phyloP scores from a whole-genome alignment of 2,113 vertebrate species.

The Hoplias malabaricus region DNA sequence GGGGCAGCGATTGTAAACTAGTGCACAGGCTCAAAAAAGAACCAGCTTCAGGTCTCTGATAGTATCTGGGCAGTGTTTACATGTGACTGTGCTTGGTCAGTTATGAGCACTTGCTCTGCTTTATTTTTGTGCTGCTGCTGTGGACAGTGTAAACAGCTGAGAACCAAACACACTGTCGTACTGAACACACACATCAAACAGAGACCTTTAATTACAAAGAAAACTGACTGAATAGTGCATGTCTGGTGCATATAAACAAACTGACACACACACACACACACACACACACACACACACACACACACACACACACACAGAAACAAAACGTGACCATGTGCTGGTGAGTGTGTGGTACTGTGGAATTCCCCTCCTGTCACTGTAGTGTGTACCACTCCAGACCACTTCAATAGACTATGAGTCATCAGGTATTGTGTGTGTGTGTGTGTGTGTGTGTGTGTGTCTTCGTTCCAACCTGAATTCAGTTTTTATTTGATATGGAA shows the following conservation, averaged over 20 bases:
- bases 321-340: neutral
- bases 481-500: neutral
- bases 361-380: neutral
- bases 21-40: neutral
- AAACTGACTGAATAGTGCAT: neutral
- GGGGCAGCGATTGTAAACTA: neutral
- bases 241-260: neutral
- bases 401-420: constrained; percentile 7
- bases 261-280: constrained; percentile 9
- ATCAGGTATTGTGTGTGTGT: neutral
- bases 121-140: neutral
- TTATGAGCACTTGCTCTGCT: neutral
- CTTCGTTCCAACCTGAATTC: too few species aligned
- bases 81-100: neutral
- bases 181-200: constrained; percentile 1
- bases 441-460: neutral
- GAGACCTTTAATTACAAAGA: constrained; percentile 14
- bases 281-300: neutral
- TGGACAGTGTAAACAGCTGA: constrained; percentile 37
- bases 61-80: neutral
- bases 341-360: neutral
- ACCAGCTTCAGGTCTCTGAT: neutral
- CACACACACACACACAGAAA: too few species aligned
- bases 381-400: constrained; percentile 4
- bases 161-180: neutral